Evolutionary conservation across 2,797 vertebrate species (phyloP).

Genomic region (Poeciliopsis presidionis): DNA sequence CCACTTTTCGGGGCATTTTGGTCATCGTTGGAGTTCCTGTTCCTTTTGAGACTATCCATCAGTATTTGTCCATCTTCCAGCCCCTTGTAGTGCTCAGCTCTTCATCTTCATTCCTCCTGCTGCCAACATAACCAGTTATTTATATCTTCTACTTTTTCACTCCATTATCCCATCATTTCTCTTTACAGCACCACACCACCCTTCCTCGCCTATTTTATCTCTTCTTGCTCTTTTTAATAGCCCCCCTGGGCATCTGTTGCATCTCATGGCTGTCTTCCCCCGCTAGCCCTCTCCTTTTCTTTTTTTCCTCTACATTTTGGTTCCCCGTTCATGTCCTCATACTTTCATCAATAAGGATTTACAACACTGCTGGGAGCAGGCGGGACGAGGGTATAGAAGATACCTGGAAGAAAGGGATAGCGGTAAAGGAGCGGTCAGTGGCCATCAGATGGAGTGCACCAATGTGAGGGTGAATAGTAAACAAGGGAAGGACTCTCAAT

Average conservation of each 20-base stretch:
- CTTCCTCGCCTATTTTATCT: slow-evolving; percentile 58
- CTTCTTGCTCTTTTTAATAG: slow-evolving; percentile 57
- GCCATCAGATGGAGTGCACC: slow-evolving; percentile 45
- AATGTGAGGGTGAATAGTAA: slow-evolving; percentile 59
- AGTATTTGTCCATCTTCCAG: slow-evolving; percentile 16
- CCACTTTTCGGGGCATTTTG: slow-evolving; percentile 9
- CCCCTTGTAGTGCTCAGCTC: slow-evolving; percentile 8
- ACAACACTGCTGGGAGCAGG: slow-evolving; percentile 36
- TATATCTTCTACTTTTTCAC: slow-evolving; percentile 49
- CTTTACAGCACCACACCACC: slow-evolving; percentile 58
- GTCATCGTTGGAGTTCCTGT: slow-evolving; percentile 1
- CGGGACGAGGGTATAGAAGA: slow-evolving; percentile 23
- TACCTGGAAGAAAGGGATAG: slow-evolving; percentile 18
- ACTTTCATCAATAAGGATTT: slow-evolving; percentile 61
- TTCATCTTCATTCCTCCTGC: slow-evolving; percentile 16
- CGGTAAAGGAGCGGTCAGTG: slow-evolving; percentile 37
- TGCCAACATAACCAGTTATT: slow-evolving; percentile 62
- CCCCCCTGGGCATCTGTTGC: slow-evolving; percentile 51
- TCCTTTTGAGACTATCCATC: slow-evolving; percentile 7
- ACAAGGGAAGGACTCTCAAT: slow-evolving; percentile 42
- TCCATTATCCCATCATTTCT: slow-evolving; percentile 69
- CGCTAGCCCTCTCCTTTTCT: slow-evolving; percentile 27
- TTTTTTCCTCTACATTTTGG: background rate
- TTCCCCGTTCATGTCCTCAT: slow-evolving; percentile 22
- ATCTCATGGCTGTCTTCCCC: slow-evolving; percentile 51